phyloP scores from a whole-genome alignment of 2,888 invertebrate genomes.

The Anthrax anthrax region DNA sequence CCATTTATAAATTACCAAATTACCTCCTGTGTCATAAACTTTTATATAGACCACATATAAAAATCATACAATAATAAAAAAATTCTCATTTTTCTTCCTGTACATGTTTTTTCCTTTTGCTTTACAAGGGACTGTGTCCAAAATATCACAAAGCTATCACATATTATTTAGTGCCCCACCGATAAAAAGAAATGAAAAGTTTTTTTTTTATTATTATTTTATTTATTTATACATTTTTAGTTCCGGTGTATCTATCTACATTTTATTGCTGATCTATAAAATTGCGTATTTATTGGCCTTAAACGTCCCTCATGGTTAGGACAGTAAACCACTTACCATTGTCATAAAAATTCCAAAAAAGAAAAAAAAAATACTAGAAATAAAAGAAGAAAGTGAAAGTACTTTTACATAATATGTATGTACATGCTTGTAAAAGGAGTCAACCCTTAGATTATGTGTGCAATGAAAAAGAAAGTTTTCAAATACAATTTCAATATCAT shows the following conservation, averaged over 20 bases:
- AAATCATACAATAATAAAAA: background rate
- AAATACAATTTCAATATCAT: no score
- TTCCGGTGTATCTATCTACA: constrained; percentile 4
- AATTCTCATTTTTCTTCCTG: background rate
- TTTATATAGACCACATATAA: background rate
- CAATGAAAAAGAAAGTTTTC: background rate
- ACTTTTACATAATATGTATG: no score
- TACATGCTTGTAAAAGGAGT: background rate
- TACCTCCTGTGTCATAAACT: background rate
- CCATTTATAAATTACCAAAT: background rate
- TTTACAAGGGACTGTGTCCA: no score
- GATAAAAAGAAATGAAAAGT: no score
- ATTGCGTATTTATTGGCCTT: constrained; percentile 20
- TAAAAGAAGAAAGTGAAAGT: constrained; percentile 3
- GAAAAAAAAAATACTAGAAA: background rate
- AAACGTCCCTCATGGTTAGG: constrained; percentile 14
- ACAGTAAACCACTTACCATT: constrained; percentile 12
- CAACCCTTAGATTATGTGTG: background rate
- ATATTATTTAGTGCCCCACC: no score
- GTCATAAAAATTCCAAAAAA: background rate
- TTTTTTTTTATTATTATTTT: no score
- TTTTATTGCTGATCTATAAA: constrained; percentile 16
- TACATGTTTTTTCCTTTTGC: no score
- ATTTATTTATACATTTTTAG: constrained; percentile 10
- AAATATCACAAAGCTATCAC: no score